These are phyloP conservation scores for Lamprotornis superbus DNA, from an alignment of 2,113 vertebrate genomes.

Conservation along the genomic window DNA sequence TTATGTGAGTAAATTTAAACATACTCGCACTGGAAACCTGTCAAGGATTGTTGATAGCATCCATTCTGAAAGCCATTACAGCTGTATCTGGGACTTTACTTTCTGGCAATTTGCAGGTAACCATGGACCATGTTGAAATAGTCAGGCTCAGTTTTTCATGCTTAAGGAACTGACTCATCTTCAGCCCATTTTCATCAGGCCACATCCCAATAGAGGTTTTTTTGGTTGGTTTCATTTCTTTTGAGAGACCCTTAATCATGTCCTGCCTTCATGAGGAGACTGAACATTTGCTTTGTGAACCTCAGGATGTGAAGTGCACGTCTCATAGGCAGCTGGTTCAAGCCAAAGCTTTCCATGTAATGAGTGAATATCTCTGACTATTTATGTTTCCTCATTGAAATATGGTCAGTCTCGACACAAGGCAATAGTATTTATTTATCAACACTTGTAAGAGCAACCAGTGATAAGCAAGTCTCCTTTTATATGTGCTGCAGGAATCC, in stretches of 20 bases:
- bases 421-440: background rate
- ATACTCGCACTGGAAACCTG: background rate
- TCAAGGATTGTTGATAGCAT: background rate
- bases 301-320: background rate
- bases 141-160: background rate
- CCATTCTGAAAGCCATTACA: background rate
- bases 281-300: background rate
- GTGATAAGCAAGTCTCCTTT: background rate
- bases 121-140: background rate
- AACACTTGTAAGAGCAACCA: background rate
- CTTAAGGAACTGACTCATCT: background rate
- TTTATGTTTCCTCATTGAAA: background rate
- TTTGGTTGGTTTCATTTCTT: background rate
- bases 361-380: background rate
- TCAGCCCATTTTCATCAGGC: background rate
- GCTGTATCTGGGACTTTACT: background rate
- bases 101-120: background rate
- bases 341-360: background rate
- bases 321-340: background rate
- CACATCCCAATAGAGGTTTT: background rate
- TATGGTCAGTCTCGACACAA: accelerated
- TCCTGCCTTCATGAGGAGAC: background rate
- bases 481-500: background rate
- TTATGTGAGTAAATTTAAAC: background rate
- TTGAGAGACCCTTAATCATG: background rate